Evolutionary conservation across 2,113 vertebrate genomes (phyloP).

Genomic region (Bostrychus sinensis): DNA sequence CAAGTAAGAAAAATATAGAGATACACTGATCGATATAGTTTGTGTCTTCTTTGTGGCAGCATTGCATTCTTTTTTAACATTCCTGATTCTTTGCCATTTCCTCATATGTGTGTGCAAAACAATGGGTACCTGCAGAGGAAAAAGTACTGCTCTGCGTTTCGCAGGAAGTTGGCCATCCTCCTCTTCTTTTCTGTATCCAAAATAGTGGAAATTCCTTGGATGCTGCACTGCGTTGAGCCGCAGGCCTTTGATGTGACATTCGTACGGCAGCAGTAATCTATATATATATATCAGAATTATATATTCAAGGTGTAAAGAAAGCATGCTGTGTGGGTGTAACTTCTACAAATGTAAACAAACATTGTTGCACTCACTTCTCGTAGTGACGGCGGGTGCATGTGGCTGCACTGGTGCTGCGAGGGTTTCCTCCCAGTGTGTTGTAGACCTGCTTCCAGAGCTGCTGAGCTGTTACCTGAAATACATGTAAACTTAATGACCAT

Average conservation of each 20-base stretch:
- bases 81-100: background rate
- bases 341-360: background rate
- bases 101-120: background rate
- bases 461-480: slow-evolving; percentile 77
- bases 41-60: too few relatives aligned
- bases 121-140: slow-evolving; percentile 59
- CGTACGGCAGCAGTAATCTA: slow-evolving; percentile 78
- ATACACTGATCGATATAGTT: too few relatives aligned
- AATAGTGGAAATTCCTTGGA: slow-evolving; percentile 47
- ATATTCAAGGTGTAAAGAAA: background rate
- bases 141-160: slow-evolving; percentile 50
- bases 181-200: slow-evolving; percentile 40
- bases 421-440: slow-evolving; percentile 81
- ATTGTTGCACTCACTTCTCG: slow-evolving; percentile 73
- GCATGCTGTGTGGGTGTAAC: background rate
- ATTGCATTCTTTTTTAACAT: too few relatives aligned
- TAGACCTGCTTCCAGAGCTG: slow-evolving; percentile 85
- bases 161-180: slow-evolving; percentile 27
- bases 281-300: background rate
- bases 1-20: too few relatives aligned
- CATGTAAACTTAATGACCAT: background rate
- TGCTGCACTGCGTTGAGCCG: slow-evolving; percentile 42
- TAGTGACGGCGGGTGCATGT: slow-evolving; percentile 85
- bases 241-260: slow-evolving; percentile 74
- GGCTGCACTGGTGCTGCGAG: slow-evolving; percentile 82